A percentile compares a stretch with the other conserved stretches of the same genome.
Conservation (phyloP, 2,797 vertebrate species). For the Loris lydekkerianus region DNA sequence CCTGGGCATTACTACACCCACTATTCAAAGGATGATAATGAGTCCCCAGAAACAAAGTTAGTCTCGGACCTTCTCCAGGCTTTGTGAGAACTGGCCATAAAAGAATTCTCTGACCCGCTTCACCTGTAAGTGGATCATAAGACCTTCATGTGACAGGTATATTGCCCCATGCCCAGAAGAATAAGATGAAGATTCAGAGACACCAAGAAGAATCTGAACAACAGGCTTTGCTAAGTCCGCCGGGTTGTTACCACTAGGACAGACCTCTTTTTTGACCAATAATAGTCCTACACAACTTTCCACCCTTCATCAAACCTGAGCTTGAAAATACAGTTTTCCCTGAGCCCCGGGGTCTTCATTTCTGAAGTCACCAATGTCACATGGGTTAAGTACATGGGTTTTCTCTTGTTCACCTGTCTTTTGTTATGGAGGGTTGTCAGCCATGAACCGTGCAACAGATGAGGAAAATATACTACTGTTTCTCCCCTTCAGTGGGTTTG, state of each 20-base stretch:
- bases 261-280: not conserved
- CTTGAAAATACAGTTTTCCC: not conserved
- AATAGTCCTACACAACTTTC: not conserved
- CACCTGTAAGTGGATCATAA: not conserved
- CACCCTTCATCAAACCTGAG: not conserved
- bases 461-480: not conserved
- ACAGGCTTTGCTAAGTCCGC: not conserved
- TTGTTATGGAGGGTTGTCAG: not conserved
- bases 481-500: not conserved
- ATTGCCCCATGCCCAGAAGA: no score
- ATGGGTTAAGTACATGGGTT: not conserved
- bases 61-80: not conserved
- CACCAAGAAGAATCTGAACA: not conserved
- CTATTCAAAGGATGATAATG: slow-evolving; percentile 6
- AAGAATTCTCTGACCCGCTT: not conserved
- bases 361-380: not conserved
- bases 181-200: not conserved
- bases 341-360: not conserved
- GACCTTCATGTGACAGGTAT: not conserved
- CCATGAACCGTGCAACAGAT: not conserved
- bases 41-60: not conserved
- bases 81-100: not conserved
- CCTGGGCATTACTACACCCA: not conserved
- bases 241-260: not conserved
- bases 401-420: not conserved